Conservation (phyloP, 2,113 vertebrate species). For the Piprites chloris region DNA sequence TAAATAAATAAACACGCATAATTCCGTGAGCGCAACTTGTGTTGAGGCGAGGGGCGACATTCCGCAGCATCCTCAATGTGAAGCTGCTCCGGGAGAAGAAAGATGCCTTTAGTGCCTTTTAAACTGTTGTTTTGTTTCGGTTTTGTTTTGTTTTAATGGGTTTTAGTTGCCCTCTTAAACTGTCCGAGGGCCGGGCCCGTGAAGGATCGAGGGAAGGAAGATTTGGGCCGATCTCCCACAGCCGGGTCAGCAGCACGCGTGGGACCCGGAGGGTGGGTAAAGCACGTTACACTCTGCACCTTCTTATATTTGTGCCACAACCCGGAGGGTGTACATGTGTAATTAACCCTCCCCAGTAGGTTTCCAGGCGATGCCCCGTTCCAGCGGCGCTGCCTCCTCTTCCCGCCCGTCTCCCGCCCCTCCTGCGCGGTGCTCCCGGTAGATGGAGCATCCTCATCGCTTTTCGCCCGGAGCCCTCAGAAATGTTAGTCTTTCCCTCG, state of each 20-base stretch:
- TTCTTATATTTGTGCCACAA: not conserved
- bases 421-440: constrained; percentile 49
- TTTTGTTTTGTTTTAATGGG: not conserved
- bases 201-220: not conserved
- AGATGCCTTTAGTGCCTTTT: not conserved
- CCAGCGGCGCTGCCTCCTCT: too few species aligned
- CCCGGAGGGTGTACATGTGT: accelerated
- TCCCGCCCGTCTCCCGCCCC: not conserved
- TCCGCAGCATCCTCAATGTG: not conserved
- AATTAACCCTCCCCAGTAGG: accelerated
- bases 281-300: not conserved
- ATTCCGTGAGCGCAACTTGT: not conserved
- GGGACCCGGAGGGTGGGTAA: not conserved
- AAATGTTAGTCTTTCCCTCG: not conserved
- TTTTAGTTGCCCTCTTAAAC: not conserved
- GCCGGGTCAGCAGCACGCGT: not conserved
- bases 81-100: not conserved
- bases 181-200: too few species aligned
- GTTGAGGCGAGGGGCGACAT: accelerated
- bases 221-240: not conserved
- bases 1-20: not conserved
- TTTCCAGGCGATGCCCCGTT: not conserved
- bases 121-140: too few species aligned
- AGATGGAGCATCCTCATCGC: constrained; percentile 69
- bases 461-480: not conserved